Evolutionary conservation across 1,140 invertebrate species (phyloP).

Genomic region (Pinna nobilis): DNA sequence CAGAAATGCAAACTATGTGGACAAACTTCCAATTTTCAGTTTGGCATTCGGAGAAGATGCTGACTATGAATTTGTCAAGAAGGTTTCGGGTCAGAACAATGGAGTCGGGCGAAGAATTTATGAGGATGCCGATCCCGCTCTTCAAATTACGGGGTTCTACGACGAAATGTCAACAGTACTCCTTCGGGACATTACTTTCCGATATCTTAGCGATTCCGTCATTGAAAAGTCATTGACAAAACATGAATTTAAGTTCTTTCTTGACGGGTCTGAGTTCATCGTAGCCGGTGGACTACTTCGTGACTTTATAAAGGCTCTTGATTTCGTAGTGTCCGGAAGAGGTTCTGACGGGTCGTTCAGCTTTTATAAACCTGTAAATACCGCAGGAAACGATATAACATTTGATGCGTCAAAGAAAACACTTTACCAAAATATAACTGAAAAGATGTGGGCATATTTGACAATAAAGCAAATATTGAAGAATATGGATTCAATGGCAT

Average conservation of each 20-base stretch:
- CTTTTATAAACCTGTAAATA: no score
- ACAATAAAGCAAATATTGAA: no score
- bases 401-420: no score
- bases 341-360: no score
- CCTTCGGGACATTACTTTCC: slow-evolving; percentile 80
- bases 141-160: slow-evolving; percentile 81
- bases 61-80: slow-evolving; percentile 80
- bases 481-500: no score
- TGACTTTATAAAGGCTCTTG: no score
- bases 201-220: slow-evolving; percentile 74
- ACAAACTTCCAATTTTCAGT: slow-evolving; percentile 77
- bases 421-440: no score
- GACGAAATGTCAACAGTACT: slow-evolving; percentile 82
- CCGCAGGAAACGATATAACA: no score
- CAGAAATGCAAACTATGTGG: background rate
- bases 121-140: slow-evolving; percentile 81
- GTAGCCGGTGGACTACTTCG: slow-evolving; percentile 51
- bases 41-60: slow-evolving; percentile 83
- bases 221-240: slow-evolving; percentile 55
- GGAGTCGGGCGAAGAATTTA: slow-evolving; percentile 84
- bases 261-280: slow-evolving; percentile 50
- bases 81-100: slow-evolving; percentile 79
- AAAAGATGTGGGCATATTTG: no score
- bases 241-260: slow-evolving; percentile 40
- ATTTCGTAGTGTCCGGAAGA: no score